Base-by-base conservation (phyloP, 2,888 invertebrate species). In the Anthrax anthrax region DNA sequence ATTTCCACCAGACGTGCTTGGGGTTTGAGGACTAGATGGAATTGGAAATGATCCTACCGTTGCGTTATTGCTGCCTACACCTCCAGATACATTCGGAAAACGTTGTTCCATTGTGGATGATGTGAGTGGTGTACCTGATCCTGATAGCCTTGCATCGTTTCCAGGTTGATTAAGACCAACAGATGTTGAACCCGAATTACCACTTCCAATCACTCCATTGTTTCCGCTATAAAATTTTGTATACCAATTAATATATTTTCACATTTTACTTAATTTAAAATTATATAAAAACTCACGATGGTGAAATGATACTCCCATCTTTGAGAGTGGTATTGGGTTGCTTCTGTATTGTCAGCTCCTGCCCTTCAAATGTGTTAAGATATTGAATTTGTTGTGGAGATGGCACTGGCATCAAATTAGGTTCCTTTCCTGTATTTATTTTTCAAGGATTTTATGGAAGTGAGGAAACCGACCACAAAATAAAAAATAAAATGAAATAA, bases 361-460 rank as follows among this genome's bases (percentile, higher is more conserved):
- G 92, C 52, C 91, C 91, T 75, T 94, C 92, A 68, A 94, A 92
- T 58, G 90, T 85, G 74, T 89, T 91, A 62, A 92, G 79, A 74
- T 92, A 94, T 57, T 89, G 90, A 64, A 94, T 91, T 76, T 91
- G 92, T 71, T 92, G 91, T 48, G 94, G 94, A 54, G 92, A 92
- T 55, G 94, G 92, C 59, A 94, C 92, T 52, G 92, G 92, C 85
- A 92, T 88, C 62, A 92, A 74, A 69, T 90, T 91, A 45, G 88
- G 85, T 69, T 88, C 88, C 72, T 87, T 86, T 49, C 74, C 75
- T 49, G 69, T 48, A 39, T 47, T 32, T 2, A 12, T 32, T 32
- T 32, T 32, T 32, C 8, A 32, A 5, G 29, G 29, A 32, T 32
- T 32, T 32, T 32, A 32, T 12, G 29, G 29, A 12, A 12, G 29